Evolutionary conservation across 2,797 vertebrate species (phyloP).

Genomic region (Micropoecilia bifurca): DNA sequence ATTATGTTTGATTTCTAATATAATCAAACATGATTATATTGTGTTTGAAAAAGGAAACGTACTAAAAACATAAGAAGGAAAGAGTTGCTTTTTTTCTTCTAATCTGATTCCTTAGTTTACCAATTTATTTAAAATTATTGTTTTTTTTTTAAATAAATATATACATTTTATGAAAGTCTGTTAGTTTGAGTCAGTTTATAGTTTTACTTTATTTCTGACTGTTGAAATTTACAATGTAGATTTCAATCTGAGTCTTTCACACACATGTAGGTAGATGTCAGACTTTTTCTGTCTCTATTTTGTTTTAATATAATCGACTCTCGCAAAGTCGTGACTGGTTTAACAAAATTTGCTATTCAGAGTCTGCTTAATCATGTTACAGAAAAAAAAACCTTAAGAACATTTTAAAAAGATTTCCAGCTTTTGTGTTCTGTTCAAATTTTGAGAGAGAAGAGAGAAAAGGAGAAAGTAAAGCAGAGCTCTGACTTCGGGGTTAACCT

Average conservation of each 20-base stretch:
- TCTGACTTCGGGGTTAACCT: too few species aligned
- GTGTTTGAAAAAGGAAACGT: neutral
- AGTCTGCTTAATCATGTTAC: neutral
- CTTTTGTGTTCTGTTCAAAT: neutral
- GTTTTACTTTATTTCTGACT: conserved; percentile 8
- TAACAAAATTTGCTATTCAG: neutral
- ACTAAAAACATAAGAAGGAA: neutral
- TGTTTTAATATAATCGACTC: conserved; percentile 6
- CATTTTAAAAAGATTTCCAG: neutral
- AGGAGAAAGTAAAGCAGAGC: neutral
- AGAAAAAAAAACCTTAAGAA: neutral
- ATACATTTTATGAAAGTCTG: conserved; percentile 10
- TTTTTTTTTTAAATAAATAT: neutral
- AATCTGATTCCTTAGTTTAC: neutral
- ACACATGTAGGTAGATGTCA: conserved; percentile 6
- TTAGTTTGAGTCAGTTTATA: neutral
- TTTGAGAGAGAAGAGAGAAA: neutral
- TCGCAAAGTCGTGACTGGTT: neutral
- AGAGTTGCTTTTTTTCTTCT: neutral
- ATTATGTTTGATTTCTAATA: neutral
- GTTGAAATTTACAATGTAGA: neutral
- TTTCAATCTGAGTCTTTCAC: conserved; percentile 26
- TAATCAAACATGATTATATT: too few species aligned
- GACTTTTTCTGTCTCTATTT: neutral
- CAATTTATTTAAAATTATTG: neutral